Evolutionary conservation across 2,113 vertebrate species (phyloP).

Genomic region (Rhodinocichla rosea): DNA sequence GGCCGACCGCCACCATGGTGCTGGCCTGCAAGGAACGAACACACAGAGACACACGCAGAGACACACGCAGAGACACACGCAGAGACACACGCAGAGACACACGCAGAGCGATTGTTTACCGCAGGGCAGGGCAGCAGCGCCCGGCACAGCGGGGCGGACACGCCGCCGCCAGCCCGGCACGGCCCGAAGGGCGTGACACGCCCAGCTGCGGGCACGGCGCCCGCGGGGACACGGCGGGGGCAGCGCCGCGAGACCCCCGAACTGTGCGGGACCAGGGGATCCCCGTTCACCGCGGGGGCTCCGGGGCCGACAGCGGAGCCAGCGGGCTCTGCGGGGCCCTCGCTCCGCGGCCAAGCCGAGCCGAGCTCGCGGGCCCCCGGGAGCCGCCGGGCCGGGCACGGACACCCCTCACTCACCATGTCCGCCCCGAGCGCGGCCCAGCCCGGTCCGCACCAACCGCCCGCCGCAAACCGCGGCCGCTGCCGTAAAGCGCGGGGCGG

Average conservation of each 20-base stretch:
- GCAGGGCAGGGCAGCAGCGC: rapidly evolving
- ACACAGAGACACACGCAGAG: rapidly evolving
- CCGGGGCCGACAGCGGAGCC: background rate
- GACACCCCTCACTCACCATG: conserved; percentile 28
- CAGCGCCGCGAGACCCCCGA: background rate
- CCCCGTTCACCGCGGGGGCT: rapidly evolving
- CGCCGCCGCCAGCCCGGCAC: background rate
- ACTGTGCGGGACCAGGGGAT: rapidly evolving
- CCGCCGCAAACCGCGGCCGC: background rate
- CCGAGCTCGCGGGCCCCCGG: too few species aligned
- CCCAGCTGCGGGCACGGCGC: background rate
- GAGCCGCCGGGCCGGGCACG: too few species aligned
- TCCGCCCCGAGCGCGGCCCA: background rate
- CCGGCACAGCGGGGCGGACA: rapidly evolving
- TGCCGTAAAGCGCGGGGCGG: background rate
- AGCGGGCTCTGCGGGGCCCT: background rate
- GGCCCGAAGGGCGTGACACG: rapidly evolving
- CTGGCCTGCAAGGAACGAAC: conserved; percentile 74
- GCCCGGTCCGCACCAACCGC: too few species aligned
- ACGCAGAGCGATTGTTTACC: background rate
- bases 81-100: background rate
- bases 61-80: background rate
- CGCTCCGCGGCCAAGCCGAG: too few species aligned
- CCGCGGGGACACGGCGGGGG: background rate
- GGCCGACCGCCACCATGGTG: conserved; percentile 87